phyloP scores from a whole-genome alignment of 2,113 vertebrate species.

The Dasyurus viverrinus region DNA sequence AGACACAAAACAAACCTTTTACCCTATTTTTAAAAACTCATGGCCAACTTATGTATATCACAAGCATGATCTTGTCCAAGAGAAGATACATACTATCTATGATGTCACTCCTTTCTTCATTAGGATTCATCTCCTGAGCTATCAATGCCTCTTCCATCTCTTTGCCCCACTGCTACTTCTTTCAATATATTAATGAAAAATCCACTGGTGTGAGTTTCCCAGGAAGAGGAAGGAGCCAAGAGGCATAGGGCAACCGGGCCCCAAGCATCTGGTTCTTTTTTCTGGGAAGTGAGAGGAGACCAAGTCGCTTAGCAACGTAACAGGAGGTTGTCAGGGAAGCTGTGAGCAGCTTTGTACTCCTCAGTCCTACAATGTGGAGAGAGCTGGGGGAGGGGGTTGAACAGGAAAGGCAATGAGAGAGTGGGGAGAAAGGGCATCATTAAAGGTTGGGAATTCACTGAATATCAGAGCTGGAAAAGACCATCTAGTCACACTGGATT shows the following conservation, averaged over 20 bases:
- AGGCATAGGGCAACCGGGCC: slow-evolving; percentile 23
- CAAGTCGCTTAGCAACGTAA: slow-evolving; percentile 73
- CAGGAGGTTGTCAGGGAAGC: slow-evolving; percentile 56
- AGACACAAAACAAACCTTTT: background rate
- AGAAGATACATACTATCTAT: background rate
- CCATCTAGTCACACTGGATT: background rate
- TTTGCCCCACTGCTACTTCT: background rate
- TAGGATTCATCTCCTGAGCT: background rate
- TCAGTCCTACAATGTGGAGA: slow-evolving; percentile 9
- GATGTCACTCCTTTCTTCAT: background rate
- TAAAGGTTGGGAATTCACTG: background rate
- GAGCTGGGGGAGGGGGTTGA: background rate
- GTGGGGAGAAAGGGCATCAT: background rate
- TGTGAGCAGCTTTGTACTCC: slow-evolving; percentile 1
- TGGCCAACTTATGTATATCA: background rate
- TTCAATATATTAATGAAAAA: background rate
- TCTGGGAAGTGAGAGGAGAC: slow-evolving; percentile 43
- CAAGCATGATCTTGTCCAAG: background rate
- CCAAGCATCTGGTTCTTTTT: slow-evolving; percentile 33
- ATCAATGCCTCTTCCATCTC: background rate
- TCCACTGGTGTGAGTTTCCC: background rate
- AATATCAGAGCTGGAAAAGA: background rate
- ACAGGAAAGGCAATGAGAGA: background rate
- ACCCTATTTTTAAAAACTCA: background rate
- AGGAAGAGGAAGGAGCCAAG: slow-evolving; percentile 6